These are phyloP conservation scores for Mastacembelus armatus DNA, from an alignment of 2,797 vertebrate species.

Conservation along the genomic window DNA sequence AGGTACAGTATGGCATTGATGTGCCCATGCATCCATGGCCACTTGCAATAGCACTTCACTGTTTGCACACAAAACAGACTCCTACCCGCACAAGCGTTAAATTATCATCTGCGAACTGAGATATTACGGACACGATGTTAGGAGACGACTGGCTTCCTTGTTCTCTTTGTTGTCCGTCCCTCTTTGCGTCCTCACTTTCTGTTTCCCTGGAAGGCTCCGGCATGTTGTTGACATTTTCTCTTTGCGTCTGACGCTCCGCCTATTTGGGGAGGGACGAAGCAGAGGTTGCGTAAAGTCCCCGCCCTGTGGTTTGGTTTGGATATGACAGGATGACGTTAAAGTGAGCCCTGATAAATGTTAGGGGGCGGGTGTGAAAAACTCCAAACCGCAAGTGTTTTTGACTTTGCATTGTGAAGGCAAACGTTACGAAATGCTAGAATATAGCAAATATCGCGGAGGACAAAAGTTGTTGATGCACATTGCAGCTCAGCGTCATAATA, in stretches of 20 bases:
- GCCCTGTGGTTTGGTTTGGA: constrained; percentile 50
- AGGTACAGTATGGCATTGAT: not conserved
- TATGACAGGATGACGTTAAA: constrained; percentile 45
- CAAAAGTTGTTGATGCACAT: constrained; percentile 13
- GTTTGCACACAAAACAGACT: constrained; percentile 28
- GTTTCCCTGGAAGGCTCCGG: constrained; percentile 55
- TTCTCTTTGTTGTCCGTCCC: constrained; percentile 33
- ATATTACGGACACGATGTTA: constrained; percentile 77
- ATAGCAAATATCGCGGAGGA: not conserved
- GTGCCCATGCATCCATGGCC: not conserved
- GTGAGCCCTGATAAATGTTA: constrained; percentile 4
- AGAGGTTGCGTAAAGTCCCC: constrained; percentile 43
- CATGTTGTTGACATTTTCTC: constrained; percentile 77
- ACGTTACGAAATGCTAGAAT: not conserved
- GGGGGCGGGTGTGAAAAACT: constrained; percentile 6
- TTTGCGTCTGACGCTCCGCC: constrained; percentile 59
- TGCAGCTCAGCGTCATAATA: constrained; percentile 8
- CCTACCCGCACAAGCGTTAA: constrained; percentile 83
- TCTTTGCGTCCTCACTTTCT: constrained; percentile 27
- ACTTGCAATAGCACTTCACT: not conserved
- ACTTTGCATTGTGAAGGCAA: not conserved
- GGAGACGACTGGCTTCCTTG: constrained; percentile 1
- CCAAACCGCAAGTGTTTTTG: not conserved
- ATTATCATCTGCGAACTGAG: constrained; percentile 80
- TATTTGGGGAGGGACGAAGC: constrained; percentile 25